Conservation (phyloP, 2,797 vertebrate species). For the Bufotes viridis region DNA sequence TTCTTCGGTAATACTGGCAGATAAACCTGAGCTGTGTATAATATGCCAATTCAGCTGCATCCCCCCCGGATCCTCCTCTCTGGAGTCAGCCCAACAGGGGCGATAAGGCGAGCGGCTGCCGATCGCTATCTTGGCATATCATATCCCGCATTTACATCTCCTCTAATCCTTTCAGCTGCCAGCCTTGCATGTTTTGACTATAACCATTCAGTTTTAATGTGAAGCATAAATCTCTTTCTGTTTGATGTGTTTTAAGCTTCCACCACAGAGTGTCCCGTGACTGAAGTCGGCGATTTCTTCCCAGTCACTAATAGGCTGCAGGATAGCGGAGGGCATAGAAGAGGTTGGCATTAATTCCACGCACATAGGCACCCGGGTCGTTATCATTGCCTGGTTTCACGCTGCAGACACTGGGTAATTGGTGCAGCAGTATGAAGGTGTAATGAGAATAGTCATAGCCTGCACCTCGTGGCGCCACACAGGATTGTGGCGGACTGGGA, state of each 20-base stretch:
- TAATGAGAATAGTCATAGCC: not conserved
- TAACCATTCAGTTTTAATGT: slow-evolving; percentile 36
- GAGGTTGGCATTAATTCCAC: slow-evolving; percentile 1
- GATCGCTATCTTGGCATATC: slow-evolving; percentile 47
- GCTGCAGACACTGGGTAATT: not conserved
- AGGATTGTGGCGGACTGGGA: not conserved
- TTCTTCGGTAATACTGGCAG: slow-evolving; percentile 21
- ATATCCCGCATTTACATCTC: slow-evolving; percentile 51
- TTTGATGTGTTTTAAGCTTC: slow-evolving; percentile 20
- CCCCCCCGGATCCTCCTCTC: slow-evolving; percentile 30
- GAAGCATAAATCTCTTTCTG: slow-evolving; percentile 24
- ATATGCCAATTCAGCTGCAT: slow-evolving; percentile 47
- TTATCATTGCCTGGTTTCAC: slow-evolving; percentile 17
- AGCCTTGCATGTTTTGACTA: slow-evolving; percentile 37
- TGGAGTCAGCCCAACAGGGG: slow-evolving; percentile 16
- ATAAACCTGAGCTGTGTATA: slow-evolving; percentile 20
- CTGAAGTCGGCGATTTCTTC: not conserved
- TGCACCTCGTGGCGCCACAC: not conserved
- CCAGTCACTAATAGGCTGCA: not conserved
- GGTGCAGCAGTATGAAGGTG: not conserved
- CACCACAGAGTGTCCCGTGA: not conserved
- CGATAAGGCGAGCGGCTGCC: not conserved
- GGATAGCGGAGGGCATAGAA: not conserved
- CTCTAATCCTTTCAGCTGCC: slow-evolving; percentile 47
- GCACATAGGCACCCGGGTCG: not conserved